Base-by-base conservation (phyloP, 2,888 invertebrate species). In the Lasioglossum calceatum region DNA sequence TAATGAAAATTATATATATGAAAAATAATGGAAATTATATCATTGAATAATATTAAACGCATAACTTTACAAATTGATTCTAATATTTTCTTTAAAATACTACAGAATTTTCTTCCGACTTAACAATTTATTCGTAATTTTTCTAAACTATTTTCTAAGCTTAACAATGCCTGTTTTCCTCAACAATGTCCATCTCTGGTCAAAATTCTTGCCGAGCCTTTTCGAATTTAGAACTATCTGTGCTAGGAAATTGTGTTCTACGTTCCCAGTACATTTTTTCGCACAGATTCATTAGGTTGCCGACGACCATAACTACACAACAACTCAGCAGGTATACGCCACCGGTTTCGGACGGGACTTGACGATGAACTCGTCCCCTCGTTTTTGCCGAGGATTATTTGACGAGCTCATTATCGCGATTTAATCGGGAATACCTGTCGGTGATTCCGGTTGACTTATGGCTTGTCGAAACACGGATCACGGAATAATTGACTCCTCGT, bases 401-500 rank as follows among this genome's bases (percentile, higher is more conserved):
- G 36, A 10, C 32, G n/a, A 61, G 36, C 16, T 36, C 74, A 50
- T 82, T 82, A 77, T 54, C 50, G 72, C 72, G 50, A 71, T 42
- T 64, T 42, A 54, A 67, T 77, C 84, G 70, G 32, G 75, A 4
- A 23, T 64, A 12, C 36, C 39, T 10, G 54, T 4, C n/a, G n/a
- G 4, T 39, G 67, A 77, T 77, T 77, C 54, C 64, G 44, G 42
- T 23, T n/a, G 16, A 42, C 36, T 27, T 61, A 32, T 27, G 12
- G 32, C 61, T 64, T 36, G 73, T 50, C 47, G 19, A 0, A 4
- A 44, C 36, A 36, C 50, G 39, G 58, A 50, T 12, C 19, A 32
- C 50, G 47, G 81, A n/a, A 39, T 80, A 83, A 83, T 83, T 70
- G 39, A 80, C 75, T 58, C 36, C 47, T 47, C 50, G 73, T 44